Evolutionary conservation across 2,113 vertebrate genomes (phyloP), one percentile per base, ranked within the genome.

Genomic region (Gavia stellata): DNA sequence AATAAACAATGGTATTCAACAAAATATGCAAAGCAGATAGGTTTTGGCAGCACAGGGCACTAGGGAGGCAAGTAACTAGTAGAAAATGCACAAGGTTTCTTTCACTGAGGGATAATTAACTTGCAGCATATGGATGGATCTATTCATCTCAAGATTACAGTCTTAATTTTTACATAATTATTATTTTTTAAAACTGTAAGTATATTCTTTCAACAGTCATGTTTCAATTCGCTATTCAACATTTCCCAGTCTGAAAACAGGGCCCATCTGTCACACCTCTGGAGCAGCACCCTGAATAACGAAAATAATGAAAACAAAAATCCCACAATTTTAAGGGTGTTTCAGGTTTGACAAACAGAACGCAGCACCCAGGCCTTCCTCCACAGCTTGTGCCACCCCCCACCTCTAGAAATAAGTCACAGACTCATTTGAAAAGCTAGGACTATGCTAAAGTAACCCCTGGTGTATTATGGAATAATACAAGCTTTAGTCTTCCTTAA

Each of bases 71-170:
- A 94, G 71, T 19, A n/a, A 81, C 31, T 49, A 13, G 14, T 5
- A 86, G 72, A 66, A 86, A 90, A 88, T 5, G 29, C 38, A 55
- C 33, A 31, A 47, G 34, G 23, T 81, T 93, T 83, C 83, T 75
- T 94, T 95, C 73, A 86, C n/a, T 29, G 42, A 56, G 68, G 44
- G 44, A 52, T 93, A 94, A 91, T 92, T 79, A 92, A 49, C 68
- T 86, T 50, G 52, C 61, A 94, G 65, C 34, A 17, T 65, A 81
- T 17, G 80, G 88, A 75, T 31, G 9, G 31, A 65, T 68, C 88
- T 79, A 68, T 85, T 94, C 2, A 86, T 67, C 42, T 62, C 56
- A 10, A 89, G 45, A 74, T 65, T 81, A 50, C 31, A 90, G 83
- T 31, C 63, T 71, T 72, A 26, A 62, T 67, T 94, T 88, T 81